Evolutionary conservation across 2,888 invertebrate genomes (phyloP).

Genomic region (Lithophane ornitopus): DNA sequence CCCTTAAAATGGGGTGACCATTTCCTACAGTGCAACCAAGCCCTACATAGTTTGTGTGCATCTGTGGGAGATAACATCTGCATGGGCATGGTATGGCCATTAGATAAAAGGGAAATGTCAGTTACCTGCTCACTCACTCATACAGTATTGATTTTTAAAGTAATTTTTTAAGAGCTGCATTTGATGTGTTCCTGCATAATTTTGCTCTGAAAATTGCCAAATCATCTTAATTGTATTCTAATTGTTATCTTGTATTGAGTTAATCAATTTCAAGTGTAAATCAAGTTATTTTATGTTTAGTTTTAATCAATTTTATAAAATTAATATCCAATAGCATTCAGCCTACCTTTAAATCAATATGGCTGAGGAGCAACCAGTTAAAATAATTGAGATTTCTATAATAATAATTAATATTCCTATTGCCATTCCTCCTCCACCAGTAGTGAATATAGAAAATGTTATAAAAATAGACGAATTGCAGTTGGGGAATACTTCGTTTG

Average conservation of each 20-base stretch:
- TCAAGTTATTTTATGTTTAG: neutral
- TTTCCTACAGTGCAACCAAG: constrained; percentile 7
- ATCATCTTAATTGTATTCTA: neutral
- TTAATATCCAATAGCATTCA: constrained; percentile 2
- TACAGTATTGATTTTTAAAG: constrained; percentile 45
- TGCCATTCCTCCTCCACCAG: constrained; percentile 4
- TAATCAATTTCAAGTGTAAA: neutral
- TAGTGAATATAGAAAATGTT: constrained; percentile 10
- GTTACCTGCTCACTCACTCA: constrained; percentile 10
- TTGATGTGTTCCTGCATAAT: neutral
- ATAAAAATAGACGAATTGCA: neutral
- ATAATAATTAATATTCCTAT: constrained; percentile 15
- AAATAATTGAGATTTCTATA: constrained; percentile 14
- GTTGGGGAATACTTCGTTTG: too few species aligned
- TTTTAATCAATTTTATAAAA: too few species aligned
- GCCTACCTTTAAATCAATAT: constrained; percentile 22
- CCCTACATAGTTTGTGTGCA: constrained; percentile 36
- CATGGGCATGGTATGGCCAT: constrained; percentile 46
- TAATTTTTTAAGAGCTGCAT: constrained; percentile 11
- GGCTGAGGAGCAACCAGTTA: constrained; percentile 2
- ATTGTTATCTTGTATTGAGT: neutral
- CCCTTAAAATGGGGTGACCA: constrained; percentile 29
- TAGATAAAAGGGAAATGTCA: constrained; percentile 39
- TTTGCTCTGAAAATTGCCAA: neutral
- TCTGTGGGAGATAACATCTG: constrained; percentile 38